Evolutionary conservation across 2,888 invertebrate genomes (phyloP).

Genomic region (Halictus ligatus): DNA sequence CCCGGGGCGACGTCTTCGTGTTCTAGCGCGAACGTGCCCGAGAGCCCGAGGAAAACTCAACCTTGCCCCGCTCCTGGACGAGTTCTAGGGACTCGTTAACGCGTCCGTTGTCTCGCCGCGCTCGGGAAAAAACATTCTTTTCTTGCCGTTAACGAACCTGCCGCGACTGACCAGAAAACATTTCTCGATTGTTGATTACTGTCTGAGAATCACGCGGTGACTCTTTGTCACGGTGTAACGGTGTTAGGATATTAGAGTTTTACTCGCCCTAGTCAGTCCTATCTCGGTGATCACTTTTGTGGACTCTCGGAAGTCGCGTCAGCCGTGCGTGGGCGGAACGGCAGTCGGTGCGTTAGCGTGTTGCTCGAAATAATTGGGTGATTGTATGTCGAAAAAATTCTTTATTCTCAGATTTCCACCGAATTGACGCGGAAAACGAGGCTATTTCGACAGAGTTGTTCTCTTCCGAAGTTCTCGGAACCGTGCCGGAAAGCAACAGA

Average conservation of each 20-base stretch:
- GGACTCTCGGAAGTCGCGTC: not conserved
- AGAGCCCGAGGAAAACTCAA: not conserved
- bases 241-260: not conserved
- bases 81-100: slow-evolving; percentile 3
- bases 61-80: not conserved
- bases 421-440: not conserved
- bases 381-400: slow-evolving; percentile 9
- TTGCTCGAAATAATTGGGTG: slow-evolving; percentile 12
- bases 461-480: not conserved
- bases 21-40: slow-evolving; percentile 42
- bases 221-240: not conserved
- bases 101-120: not conserved
- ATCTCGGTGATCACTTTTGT: not conserved
- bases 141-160: not conserved
- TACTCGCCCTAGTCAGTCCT: not conserved
- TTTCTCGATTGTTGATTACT: not conserved
- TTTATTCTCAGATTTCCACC: slow-evolving; percentile 3
- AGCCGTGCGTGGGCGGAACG: not conserved
- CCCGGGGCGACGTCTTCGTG: not conserved
- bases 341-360: not conserved
- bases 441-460: not conserved
- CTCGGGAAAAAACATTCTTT: not conserved
- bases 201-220: not conserved
- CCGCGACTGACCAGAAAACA: not conserved
- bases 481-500: not conserved